Evolutionary conservation across 1,140 invertebrate genomes (phyloP).

Genomic region (Nomia melanderi): DNA sequence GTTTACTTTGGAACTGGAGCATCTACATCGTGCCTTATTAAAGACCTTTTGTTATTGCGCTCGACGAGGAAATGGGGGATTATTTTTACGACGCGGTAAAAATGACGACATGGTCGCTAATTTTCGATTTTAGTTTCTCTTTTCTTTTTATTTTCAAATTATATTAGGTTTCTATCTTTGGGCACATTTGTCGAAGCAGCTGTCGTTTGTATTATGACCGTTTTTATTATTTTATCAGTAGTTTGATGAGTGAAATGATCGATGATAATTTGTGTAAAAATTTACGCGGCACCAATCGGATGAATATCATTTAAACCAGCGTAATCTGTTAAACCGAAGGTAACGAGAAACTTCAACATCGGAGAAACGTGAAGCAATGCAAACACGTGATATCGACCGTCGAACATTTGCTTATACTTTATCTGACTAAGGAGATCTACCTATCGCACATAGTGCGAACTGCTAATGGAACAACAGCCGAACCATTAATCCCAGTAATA

Average conservation of each 20-base stretch:
- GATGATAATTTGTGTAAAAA: too few relatives aligned
- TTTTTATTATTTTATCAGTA: too few relatives aligned
- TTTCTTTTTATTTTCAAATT: neutral
- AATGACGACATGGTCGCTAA: neutral
- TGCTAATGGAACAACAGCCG: slow-evolving; percentile 8
- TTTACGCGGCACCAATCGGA: neutral
- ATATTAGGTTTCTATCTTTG: too few relatives aligned
- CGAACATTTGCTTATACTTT: neutral
- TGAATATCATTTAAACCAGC: neutral
- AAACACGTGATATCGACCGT: neutral
- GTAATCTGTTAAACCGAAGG: neutral
- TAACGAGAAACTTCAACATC: neutral
- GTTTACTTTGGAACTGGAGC: slow-evolving; percentile 37
- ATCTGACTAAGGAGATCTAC: slow-evolving; percentile 5
- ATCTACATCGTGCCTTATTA: slow-evolving; percentile 1
- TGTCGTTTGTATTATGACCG: too few relatives aligned
- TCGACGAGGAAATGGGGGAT: neutral
- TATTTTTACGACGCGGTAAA: slow-evolving; percentile 24
- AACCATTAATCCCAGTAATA: slow-evolving; percentile 52
- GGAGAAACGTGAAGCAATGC: neutral
- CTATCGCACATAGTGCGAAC: neutral
- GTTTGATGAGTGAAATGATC: too few relatives aligned
- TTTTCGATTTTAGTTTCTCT: neutral
- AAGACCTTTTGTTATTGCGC: slow-evolving; percentile 11
- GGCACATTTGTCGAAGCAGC: too few relatives aligned